phyloP scores from a whole-genome alignment of 2,888 invertebrate genomes.

The Polydrusus pterygomalis region DNA sequence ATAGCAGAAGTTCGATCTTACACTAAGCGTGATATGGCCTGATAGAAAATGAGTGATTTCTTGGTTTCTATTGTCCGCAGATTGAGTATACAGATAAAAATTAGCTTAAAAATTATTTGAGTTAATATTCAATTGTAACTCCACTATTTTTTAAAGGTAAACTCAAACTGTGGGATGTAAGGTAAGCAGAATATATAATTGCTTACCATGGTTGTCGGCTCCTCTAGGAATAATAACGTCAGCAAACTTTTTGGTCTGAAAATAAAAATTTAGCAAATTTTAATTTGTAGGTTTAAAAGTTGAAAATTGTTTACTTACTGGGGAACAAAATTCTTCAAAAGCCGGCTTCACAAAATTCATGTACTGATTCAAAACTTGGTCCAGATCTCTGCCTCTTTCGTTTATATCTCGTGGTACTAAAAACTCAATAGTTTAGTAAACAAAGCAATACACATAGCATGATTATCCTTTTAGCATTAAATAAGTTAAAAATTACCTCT shows the following conservation, averaged over 20 bases:
- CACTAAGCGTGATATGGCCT: slow-evolving; percentile 6
- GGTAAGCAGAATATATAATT: neutral
- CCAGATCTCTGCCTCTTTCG: slow-evolving; percentile 94
- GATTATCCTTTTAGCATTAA: neutral
- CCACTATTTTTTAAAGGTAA: neutral
- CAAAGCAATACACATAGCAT: neutral
- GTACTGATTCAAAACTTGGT: slow-evolving; percentile 96
- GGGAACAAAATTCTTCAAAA: slow-evolving; percentile 98
- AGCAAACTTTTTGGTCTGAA: slow-evolving; percentile 98
- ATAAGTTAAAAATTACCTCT: slow-evolving; percentile 80
- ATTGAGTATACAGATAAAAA: neutral
- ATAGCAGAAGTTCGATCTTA: neutral
- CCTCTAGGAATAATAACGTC: slow-evolving; percentile 99
- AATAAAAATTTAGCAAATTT: neutral
- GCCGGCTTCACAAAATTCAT: slow-evolving; percentile 99
- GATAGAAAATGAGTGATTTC: neutral
- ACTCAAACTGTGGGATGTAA: neutral
- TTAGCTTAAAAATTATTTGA: neutral
- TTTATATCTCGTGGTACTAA: slow-evolving; percentile 96
- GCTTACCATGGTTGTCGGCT: slow-evolving; percentile 96
- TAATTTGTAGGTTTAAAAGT: no score
- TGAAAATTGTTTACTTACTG: slow-evolving; percentile 77
- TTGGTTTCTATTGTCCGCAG: neutral
- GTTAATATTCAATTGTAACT: no score
- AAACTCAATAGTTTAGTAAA: slow-evolving; percentile 60